A percentile compares a stretch with the other conserved stretches of the same genome.
Evolutionary conservation across 2,797 vertebrate genomes (phyloP).

Genomic region (Cossypha polioptera): DNA sequence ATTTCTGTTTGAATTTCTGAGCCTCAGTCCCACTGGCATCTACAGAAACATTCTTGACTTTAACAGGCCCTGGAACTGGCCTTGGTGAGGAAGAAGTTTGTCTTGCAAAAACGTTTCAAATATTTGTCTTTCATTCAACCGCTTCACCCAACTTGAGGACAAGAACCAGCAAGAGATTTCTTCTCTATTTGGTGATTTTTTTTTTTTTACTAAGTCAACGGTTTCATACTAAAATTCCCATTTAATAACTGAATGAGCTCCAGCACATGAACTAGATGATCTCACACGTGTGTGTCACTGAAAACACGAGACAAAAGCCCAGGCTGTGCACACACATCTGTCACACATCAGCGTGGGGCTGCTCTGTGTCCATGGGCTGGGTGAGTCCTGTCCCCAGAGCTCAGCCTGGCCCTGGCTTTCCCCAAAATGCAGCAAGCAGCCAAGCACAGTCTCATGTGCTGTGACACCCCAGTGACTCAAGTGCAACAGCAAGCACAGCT

Average conservation of each 20-base stretch:
- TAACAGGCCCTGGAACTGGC: background rate
- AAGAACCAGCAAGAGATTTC: background rate
- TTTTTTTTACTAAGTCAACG: background rate
- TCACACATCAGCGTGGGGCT: accelerated
- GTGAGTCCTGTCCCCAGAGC: background rate
- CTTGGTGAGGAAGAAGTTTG: background rate
- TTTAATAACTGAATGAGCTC: background rate
- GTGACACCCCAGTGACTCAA: accelerated
- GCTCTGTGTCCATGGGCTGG: background rate
- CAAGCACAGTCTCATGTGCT: background rate
- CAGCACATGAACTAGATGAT: background rate
- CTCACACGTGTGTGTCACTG: accelerated
- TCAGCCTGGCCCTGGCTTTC: background rate
- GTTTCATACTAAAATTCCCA: background rate
- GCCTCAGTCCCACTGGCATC: background rate
- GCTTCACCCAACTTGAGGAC: background rate
- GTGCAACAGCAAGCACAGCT: accelerated
- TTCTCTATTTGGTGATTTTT: background rate
- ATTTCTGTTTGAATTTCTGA: background rate
- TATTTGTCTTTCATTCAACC: background rate
- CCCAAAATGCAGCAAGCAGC: background rate
- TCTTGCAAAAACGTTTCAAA: background rate
- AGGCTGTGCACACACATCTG: accelerated
- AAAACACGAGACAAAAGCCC: background rate
- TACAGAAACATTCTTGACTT: background rate